Base-by-base conservation (phyloP, 2,888 invertebrate species). In the Piscicola geometra region DNA sequence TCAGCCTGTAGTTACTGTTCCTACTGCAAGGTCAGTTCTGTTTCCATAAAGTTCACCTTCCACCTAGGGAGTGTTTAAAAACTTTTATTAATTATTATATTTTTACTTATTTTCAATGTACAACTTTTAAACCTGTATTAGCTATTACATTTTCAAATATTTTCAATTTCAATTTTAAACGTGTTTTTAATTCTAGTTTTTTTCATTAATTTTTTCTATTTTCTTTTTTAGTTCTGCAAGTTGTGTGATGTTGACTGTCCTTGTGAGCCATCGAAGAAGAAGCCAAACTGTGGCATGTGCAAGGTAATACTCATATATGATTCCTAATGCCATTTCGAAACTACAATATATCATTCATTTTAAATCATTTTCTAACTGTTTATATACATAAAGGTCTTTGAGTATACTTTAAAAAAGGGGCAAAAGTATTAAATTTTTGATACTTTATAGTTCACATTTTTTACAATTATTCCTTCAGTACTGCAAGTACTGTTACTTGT, bases 271-370 rank as follows among this genome's bases (percentile, higher is more conserved):
- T 82, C 82, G 75, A 76, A 81, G 32, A 78, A 76, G 1, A 81
- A 82, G 78, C 84, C 84, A 15, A 84, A 84, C 79, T 84, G 84
- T 78, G 81, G 84, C 72, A 84, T 84, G 84, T 84, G 84, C 81
- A 84, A 84, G 81, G 84, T 84, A 79, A 79, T 28, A 35, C 56
- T 36, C n/a, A n/a, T n/a, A n/a, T n/a, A n/a, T n/a, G n/a, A n/a
- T n/a, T n/a, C n/a, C n/a, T n/a, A n/a, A n/a, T n/a, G n/a, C n/a
- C n/a, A n/a, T n/a, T n/a, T n/a, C n/a, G n/a, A n/a, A n/a, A n/a
- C n/a, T n/a, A n/a, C n/a, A n/a, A n/a, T n/a, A n/a, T n/a, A n/a
- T n/a, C n/a, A n/a, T n/a, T n/a, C n/a, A n/a, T n/a, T n/a, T n/a
- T n/a, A n/a, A n/a, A n/a, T n/a, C n/a, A n/a, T n/a, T n/a, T n/a